A percentile compares a stretch with the other conserved stretches of the same genome.
phyloP scores from a whole-genome alignment of 2,888 invertebrate species.

The Spodoptera exigua region DNA sequence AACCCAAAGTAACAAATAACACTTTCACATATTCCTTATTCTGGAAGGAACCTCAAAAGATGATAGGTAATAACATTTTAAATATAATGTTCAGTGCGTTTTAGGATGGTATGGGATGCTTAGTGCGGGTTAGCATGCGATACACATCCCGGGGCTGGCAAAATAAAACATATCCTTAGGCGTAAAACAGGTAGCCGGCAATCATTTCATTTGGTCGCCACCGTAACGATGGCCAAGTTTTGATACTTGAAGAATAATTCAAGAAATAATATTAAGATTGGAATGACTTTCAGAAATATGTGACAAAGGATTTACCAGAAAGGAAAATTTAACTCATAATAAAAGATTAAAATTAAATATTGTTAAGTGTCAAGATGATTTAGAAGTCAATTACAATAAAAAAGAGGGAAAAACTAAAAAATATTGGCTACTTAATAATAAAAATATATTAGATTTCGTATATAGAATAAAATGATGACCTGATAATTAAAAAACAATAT shows the following conservation, averaged over 20 bases:
- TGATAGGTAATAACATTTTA: constrained; percentile 55
- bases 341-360: too few relatives aligned
- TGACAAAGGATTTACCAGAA: too few relatives aligned
- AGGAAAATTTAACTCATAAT: too few relatives aligned
- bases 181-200: constrained; percentile 86
- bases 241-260: constrained; percentile 67
- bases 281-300: too few relatives aligned
- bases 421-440: too few relatives aligned
- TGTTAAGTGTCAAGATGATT: too few relatives aligned
- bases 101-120: constrained; percentile 52
- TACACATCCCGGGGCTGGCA: constrained; percentile 67
- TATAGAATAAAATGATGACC: too few relatives aligned
- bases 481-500: too few relatives aligned
- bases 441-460: too few relatives aligned
- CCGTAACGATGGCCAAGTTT: constrained; percentile 48
- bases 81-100: constrained; percentile 59
- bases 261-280: too few relatives aligned
- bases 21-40: constrained; percentile 34
- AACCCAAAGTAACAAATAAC: constrained; percentile 38
- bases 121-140: constrained; percentile 72
- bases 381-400: too few relatives aligned
- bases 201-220: constrained; percentile 78
- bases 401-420: too few relatives aligned
- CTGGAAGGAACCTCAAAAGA: constrained; percentile 33
- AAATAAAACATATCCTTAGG: constrained; percentile 81